phyloP scores from a whole-genome alignment of 2,888 invertebrate genomes.

The Buathra laborator region DNA sequence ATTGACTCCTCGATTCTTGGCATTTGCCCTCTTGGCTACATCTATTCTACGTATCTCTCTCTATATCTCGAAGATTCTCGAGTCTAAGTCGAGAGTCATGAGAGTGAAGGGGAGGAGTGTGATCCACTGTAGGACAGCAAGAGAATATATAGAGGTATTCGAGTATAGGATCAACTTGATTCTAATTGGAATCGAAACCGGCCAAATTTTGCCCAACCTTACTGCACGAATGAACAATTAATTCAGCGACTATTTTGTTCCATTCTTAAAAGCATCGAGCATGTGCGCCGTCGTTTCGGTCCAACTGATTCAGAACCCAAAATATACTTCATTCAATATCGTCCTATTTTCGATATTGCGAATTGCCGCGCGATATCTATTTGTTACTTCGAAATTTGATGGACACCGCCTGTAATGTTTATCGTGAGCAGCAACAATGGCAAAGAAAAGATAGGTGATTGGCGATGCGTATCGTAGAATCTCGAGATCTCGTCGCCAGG shows the following conservation, averaged over 20 bases:
- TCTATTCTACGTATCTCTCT: conserved; percentile 6
- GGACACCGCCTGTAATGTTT: neutral
- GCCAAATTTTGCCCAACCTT: conserved; percentile 32
- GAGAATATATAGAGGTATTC: neutral
- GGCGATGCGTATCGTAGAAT: neutral
- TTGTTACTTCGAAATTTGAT: neutral
- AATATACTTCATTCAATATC: conserved; percentile 64
- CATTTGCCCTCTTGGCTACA: conserved; percentile 60
- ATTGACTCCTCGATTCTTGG: conserved; percentile 65
- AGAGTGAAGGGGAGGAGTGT: conserved; percentile 11
- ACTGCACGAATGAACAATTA: conserved; percentile 52
- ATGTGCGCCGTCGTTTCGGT: conserved; percentile 31
- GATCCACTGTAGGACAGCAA: neutral
- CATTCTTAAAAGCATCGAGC: conserved; percentile 43
- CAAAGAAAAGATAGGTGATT: neutral
- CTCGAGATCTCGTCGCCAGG: neutral
- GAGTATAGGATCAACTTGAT: conserved; percentile 32
- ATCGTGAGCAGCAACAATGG: neutral
- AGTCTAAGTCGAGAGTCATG: conserved; percentile 49
- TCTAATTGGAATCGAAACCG: conserved; percentile 60
- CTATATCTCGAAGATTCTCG: conserved; percentile 38
- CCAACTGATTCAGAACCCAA: conserved; percentile 60
- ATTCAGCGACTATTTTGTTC: conserved; percentile 28
- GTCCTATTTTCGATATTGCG: neutral
- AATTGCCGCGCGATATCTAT: neutral